These are phyloP conservation scores for Phymatocera aterrima DNA, from an alignment of 2,888 invertebrate genomes.

Conservation along the genomic window DNA sequence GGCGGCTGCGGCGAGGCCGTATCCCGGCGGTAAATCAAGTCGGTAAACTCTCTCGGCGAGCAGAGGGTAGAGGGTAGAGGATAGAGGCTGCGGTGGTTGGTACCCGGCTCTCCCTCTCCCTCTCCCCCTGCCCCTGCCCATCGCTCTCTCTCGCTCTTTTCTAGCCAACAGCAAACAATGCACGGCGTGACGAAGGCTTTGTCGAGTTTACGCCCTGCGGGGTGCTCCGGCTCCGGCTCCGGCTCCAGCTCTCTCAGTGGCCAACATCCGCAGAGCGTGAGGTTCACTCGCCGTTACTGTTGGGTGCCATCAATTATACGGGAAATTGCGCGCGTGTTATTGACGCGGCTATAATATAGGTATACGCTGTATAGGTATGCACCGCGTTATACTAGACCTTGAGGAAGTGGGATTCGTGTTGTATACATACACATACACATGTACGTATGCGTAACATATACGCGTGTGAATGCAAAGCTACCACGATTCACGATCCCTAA, in stretches of 20 bases:
- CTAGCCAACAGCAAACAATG: conserved; percentile 69
- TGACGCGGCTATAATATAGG: conserved; percentile 51
- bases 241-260: conserved; percentile 48
- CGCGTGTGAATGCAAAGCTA: no score
- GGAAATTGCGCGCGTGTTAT: conserved; percentile 69
- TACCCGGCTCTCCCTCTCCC: background rate
- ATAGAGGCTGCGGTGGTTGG: background rate
- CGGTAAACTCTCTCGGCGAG: conserved; percentile 35
- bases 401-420: no score
- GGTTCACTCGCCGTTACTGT: conserved; percentile 66
- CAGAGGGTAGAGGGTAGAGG: background rate
- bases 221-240: conserved; percentile 55
- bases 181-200: conserved; percentile 72
- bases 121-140: conserved; percentile 46
- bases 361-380: conserved; percentile 47
- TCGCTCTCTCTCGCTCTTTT: conserved; percentile 52
- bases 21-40: conserved; percentile 67
- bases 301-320: conserved; percentile 71
- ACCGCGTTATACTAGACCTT: no score
- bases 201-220: conserved; percentile 72
- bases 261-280: conserved; percentile 59
- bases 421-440: no score
- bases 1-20: conserved; percentile 57
- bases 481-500: background rate
- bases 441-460: no score